These are phyloP conservation scores for Epizoanthus ramosus DNA, from an alignment of 92 coral and sea anemone species.

Conservation along the genomic window DNA sequence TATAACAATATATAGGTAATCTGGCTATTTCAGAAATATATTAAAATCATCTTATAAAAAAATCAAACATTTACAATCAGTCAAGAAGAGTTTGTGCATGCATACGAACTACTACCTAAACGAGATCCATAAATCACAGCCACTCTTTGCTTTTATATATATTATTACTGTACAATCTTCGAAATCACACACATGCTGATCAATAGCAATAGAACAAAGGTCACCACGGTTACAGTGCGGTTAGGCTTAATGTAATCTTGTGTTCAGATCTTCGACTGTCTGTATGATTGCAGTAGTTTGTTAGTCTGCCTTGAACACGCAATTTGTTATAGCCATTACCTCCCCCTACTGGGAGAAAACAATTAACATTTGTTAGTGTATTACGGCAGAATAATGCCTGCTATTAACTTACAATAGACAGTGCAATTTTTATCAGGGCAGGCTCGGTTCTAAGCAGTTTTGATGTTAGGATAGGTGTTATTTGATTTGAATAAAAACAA, in stretches of 20 bases:
- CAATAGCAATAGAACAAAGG: neutral
- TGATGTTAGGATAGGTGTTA: neutral
- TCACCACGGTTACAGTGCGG: conserved; percentile 20
- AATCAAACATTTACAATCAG: conserved; percentile 16
- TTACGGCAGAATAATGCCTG: conserved; percentile 47
- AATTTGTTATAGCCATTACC: conserved; percentile 54
- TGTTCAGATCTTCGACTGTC: conserved; percentile 8
- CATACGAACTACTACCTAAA: neutral
- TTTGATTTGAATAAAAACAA: neutral
- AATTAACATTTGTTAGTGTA: conserved; percentile 57
- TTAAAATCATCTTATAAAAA: conserved; percentile 33
- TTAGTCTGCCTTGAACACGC: conserved; percentile 42
- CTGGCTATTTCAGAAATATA: conserved; percentile 21
- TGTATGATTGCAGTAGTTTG: conserved; percentile 22
- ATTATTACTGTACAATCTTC: conserved; percentile 15
- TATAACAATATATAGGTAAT: conserved; percentile 17
- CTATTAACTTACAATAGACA: neutral
- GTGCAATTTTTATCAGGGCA: neutral
- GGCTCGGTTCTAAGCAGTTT: neutral
- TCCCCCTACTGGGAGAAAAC: conserved; percentile 63
- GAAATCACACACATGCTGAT: neutral
- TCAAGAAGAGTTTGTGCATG: conserved; percentile 2
- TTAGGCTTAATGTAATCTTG: conserved; percentile 34
- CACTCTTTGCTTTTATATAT: neutral
- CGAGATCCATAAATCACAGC: neutral